Conservation (phyloP, 2,113 vertebrate genomes). For the Ceratotherium simum region DNA sequence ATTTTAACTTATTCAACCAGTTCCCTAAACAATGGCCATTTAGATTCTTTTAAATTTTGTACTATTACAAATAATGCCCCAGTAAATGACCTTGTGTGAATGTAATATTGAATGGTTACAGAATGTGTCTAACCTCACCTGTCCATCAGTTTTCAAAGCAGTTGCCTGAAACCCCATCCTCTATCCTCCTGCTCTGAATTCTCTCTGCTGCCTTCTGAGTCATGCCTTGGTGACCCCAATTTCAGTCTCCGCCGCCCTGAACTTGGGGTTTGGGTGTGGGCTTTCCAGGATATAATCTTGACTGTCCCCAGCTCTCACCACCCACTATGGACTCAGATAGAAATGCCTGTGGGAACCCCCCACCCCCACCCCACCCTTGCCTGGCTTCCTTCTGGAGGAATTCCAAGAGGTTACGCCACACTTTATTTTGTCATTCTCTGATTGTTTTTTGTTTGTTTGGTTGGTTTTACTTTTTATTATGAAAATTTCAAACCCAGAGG, state of each 20-base stretch:
- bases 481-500: background rate
- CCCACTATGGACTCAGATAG: background rate
- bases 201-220: background rate
- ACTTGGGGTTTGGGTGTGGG: background rate
- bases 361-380: no score
- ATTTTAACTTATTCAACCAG: slow-evolving; percentile 4
- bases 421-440: background rate
- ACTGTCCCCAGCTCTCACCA: background rate
- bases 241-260: background rate
- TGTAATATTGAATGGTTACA: background rate
- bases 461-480: slow-evolving; percentile 25
- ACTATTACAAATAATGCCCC: background rate
- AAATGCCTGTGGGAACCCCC: background rate
- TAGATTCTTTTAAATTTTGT: background rate
- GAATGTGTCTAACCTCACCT: background rate
- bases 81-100: background rate
- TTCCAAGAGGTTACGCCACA: background rate
- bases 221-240: background rate
- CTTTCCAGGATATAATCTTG: background rate
- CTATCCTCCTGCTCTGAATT: background rate
- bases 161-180: background rate
- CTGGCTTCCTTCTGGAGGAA: background rate
- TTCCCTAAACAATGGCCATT: background rate
- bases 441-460: background rate
- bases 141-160: background rate